Conservation (phyloP, 1,140 invertebrate species). For the Kradibia gibbosae region DNA sequence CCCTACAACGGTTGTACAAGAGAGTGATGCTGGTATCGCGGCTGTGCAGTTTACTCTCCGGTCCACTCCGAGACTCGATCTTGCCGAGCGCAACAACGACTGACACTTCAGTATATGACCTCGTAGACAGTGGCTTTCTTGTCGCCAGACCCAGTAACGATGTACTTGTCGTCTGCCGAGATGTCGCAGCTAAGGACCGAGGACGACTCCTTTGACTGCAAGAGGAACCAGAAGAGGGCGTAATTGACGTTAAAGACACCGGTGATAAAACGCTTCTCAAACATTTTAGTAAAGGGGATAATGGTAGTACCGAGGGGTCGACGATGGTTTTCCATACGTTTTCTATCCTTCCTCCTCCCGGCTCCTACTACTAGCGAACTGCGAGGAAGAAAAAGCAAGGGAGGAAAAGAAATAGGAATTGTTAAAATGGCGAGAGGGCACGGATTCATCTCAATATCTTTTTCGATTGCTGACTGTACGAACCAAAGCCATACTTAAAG, state of each 20-base stretch:
- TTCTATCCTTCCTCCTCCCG: neutral
- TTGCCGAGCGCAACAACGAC: neutral
- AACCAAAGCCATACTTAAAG: no score
- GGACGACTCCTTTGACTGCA: conserved; percentile 98
- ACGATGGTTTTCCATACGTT: neutral
- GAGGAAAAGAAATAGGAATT: neutral
- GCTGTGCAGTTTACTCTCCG: neutral
- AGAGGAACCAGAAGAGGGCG: conserved; percentile 64
- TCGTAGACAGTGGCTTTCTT: conserved; percentile 99
- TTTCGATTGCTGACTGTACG: no score
- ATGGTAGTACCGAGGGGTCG: no score
- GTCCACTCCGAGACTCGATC: conserved; percentile 6
- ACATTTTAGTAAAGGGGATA: neutral
- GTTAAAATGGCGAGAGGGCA: neutral
- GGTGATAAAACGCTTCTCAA: conserved; percentile 27
- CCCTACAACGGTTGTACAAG: neutral
- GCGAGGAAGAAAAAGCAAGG: neutral
- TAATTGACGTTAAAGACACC: conserved; percentile 44
- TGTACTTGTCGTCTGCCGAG: conserved; percentile 98
- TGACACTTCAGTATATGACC: conserved; percentile 87
- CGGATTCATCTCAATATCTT: neutral
- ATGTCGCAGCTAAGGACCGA: conserved; percentile 99
- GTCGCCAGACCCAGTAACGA: conserved; percentile 98
- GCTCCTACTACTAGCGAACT: neutral
- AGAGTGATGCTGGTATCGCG: neutral